Conservation (phyloP, 2,113 vertebrate species). For the Nothobranchius kuhntae region DNA sequence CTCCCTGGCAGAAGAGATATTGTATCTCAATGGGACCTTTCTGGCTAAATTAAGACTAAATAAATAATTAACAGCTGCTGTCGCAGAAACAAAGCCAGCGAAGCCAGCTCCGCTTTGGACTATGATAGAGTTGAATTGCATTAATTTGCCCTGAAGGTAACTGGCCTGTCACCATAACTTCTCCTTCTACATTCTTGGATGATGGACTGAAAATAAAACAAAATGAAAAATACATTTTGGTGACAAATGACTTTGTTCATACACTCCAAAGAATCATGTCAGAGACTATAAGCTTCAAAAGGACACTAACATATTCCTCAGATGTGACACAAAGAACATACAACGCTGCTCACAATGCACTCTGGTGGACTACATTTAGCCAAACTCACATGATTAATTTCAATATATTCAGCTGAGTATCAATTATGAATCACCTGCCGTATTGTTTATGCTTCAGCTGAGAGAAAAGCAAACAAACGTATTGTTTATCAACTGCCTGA, state of each 20-base stretch:
- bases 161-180: slow-evolving; percentile 2
- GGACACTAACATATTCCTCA: not conserved
- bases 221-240: not conserved
- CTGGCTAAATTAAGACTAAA: slow-evolving; percentile 14
- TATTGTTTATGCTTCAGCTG: slow-evolving; percentile 56
- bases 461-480: slow-evolving; percentile 38
- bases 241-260: slow-evolving; percentile 11
- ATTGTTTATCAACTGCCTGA: slow-evolving; percentile 18
- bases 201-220: slow-evolving; percentile 19
- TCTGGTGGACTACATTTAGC: slow-evolving; percentile 17
- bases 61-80: slow-evolving; percentile 43
- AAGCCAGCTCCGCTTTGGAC: slow-evolving; percentile 38
- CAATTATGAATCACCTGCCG: slow-evolving; percentile 65
- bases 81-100: slow-evolving; percentile 31
- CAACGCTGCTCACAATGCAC: not conserved
- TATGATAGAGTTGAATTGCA: slow-evolving; percentile 42
- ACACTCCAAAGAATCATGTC: not conserved
- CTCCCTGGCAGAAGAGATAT: not conserved
- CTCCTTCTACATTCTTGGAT: slow-evolving; percentile 11
- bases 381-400: slow-evolving; percentile 57
- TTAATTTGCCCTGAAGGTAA: slow-evolving; percentile 56
- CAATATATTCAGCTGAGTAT: slow-evolving; percentile 54
- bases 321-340: not conserved
- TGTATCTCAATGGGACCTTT: slow-evolving; percentile 3
- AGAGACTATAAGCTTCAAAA: slow-evolving; percentile 4